A percentile compares a stretch with the other conserved stretches of the same genome.
phyloP scores from a whole-genome alignment of 2,888 invertebrate genomes.

The Pseudoips prasinana region DNA sequence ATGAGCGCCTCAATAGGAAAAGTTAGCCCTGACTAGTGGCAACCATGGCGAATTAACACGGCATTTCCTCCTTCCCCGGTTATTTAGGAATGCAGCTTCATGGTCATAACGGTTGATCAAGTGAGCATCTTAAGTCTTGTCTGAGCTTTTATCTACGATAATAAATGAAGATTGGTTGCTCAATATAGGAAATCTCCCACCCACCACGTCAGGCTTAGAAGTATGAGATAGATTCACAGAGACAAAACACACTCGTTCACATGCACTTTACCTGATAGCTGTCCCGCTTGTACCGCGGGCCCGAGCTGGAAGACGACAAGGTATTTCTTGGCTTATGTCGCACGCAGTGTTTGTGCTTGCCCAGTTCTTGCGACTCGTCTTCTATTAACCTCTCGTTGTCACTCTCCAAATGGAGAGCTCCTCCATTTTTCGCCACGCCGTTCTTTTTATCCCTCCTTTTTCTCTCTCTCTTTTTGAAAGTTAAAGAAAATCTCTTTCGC shows the following conservation, averaged over 20 bases:
- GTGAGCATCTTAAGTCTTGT: no score
- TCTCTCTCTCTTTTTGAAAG: conserved; percentile 72
- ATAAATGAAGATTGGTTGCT: no score
- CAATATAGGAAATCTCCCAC: not conserved
- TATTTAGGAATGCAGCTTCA: no score
- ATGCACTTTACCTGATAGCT: conserved; percentile 70
- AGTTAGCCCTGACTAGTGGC: no score
- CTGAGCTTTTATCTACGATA: no score
- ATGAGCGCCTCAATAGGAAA: no score
- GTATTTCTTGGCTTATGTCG: conserved; percentile 66
- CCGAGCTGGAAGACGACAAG: conserved; percentile 68
- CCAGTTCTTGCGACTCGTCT: conserved; percentile 51
- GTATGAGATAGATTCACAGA: not conserved
- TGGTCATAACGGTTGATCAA: no score
- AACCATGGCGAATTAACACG: no score
- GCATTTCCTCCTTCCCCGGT: no score
- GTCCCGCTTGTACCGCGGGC: conserved; percentile 79
- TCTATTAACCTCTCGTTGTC: conserved; percentile 75
- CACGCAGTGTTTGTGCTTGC: conserved; percentile 62
- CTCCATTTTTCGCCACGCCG: conserved; percentile 55
- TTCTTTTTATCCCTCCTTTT: conserved; percentile 73
- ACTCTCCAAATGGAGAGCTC: conserved; percentile 56
- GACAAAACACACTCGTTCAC: conserved; percentile 8
- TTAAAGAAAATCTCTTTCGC: conserved; percentile 70
- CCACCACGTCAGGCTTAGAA: conserved; percentile 1